Evolutionary conservation across 1,140 invertebrate genomes (phyloP), one percentile per base, ranked within the genome.

Genomic region (Ectropis grisescens): DNA sequence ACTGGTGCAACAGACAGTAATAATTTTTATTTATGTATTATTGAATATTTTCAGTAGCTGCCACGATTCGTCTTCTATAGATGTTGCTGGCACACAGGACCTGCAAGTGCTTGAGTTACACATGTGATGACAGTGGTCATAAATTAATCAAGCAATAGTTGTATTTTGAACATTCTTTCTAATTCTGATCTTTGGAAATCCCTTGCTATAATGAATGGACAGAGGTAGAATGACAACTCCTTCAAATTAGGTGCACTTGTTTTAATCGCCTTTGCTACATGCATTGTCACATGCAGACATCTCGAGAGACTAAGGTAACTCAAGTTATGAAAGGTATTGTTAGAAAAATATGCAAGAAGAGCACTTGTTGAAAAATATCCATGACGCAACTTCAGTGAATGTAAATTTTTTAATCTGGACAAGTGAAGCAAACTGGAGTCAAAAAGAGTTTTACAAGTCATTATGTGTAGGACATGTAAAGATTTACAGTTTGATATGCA

Each of bases 361-460:
- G 82, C 75, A 58, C 56, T 60, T 11, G 79, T 75, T 11, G 82
- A 84, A 43, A 84, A 84, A 51, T 82, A 84, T 15, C 78, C 79
- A 43, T 84, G 82, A 8, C 82, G 66, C 42, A 84, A 51, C 49
- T 84, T 84, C 13, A 84, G 43, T 29, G 82, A 84, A 31, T 71
- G 66, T 26, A 84, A 65, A 52, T 75, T 67, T 51, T 78, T 79
- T 28, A 84, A 31, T 36, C 60, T 71, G 23, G 78, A 72, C 13
- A 84, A 45, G 45, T 81, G 79, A 10, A 72, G 34, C 12, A 84
- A 52, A 62, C 82, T 84, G 11, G 79, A 82, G 49, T 84, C 82
- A 64, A 84, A 84, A 12, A 84, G 37, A 36, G 76, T 82, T 56
- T 84, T 84, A 41, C 82, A 84, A 2, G 80, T 84, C 62, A 81